Evolutionary conservation across 1,140 invertebrate genomes (phyloP), one percentile per base, ranked within the genome.

Genomic region (Leptonema lineaticorne): DNA sequence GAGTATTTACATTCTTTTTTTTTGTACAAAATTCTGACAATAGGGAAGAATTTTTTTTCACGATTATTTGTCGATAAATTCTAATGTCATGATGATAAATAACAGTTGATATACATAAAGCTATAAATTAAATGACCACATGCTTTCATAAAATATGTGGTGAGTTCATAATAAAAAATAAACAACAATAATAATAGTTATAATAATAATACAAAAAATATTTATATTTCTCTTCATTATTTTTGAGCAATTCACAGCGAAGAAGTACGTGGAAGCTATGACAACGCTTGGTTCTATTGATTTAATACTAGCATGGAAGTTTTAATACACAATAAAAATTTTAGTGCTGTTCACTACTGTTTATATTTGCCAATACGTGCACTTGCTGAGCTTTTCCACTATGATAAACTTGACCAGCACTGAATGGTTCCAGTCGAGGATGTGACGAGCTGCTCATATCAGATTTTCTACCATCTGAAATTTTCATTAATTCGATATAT

Each of bases 391-490:
- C 90, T 82, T 94, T 93, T 68, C 91, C 93, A 59, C 87, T 88
- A 80, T 94, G 94, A 79, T 94, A 95, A 6, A 96, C 90, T 79
- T 95, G 92, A 6, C 92, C 92, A 2, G 90, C 85, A 76, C 89
- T 89, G 80, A 95, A 95, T 14, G 91, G 92, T 75, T 93, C 90
- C 33, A 94, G 79, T 73, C 90, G 85, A 26, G 91, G 90, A 75
- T 88, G 86, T 0, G 80, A 75, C 27, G 80, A 79, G 0, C 78
- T 76, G 46, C 67, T 68, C 6, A 63, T 75, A 37, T 78, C 75
- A 30, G 69, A 41, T 80, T 77, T 84, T 18, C 69, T 37, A 20
- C 69, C 72, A 68, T 73, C 71, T 73, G 28, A 62, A 64, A 60
- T 14, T n/a, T n/a, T n/a, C n/a, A n/a, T n/a, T n/a, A n/a, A n/a